Evolutionary conservation across 2,888 invertebrate genomes (phyloP).

Genomic region (Epirrhoe alternata): DNA sequence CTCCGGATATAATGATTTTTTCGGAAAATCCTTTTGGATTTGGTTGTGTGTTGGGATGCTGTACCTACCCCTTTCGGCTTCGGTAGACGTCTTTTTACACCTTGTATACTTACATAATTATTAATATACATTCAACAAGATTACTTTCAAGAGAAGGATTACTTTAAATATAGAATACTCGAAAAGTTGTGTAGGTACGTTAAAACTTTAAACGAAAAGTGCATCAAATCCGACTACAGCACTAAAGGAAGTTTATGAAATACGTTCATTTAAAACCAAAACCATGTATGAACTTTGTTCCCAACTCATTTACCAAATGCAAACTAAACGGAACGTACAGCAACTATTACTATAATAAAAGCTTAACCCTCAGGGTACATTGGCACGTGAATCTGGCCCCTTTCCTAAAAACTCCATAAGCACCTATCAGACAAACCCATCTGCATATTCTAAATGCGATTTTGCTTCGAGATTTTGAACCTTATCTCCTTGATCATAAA

Average conservation of each 20-base stretch:
- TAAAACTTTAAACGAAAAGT: not conserved
- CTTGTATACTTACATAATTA: too few relatives aligned
- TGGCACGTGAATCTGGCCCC: conserved; percentile 73
- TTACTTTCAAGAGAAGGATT: too few relatives aligned
- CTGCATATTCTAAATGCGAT: conserved; percentile 46
- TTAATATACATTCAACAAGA: too few relatives aligned
- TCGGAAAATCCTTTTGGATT: too few relatives aligned
- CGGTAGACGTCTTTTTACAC: too few relatives aligned
- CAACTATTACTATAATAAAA: conserved; percentile 48
- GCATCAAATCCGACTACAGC: not conserved
- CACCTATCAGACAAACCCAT: conserved; percentile 73
- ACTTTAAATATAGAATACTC: too few relatives aligned
- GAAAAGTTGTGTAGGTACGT: too few relatives aligned
- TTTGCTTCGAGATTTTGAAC: conserved; percentile 40
- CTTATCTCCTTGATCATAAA: conserved; percentile 41
- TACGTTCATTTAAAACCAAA: not conserved
- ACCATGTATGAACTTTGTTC: conserved; percentile 3
- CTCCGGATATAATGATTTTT: too few relatives aligned
- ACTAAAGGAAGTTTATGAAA: not conserved
- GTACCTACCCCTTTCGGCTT: too few relatives aligned
- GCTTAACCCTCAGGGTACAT: conserved; percentile 59
- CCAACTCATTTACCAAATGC: conserved; percentile 42
- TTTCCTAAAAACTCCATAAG: conserved; percentile 79
- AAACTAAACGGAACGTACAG: conserved; percentile 44
- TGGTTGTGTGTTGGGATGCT: too few relatives aligned